Conservation (phyloP, 1,140 invertebrate species). For the Hesperophylax magnus region DNA sequence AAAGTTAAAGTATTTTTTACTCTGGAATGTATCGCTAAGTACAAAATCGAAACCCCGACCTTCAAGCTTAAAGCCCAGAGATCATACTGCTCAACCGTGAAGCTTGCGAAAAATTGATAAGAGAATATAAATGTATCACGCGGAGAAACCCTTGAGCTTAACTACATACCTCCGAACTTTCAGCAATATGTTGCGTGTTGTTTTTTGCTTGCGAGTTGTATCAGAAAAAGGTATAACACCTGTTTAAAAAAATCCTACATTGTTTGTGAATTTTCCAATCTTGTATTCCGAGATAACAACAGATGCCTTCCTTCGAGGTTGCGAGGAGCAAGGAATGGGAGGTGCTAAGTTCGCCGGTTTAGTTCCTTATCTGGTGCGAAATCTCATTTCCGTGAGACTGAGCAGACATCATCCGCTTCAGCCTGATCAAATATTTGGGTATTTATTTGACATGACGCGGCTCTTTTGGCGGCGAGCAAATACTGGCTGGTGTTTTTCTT, state of each 20-base stretch:
- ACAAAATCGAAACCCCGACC: too few species aligned
- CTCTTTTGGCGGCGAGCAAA: conserved; percentile 2
- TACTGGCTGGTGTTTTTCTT: not conserved
- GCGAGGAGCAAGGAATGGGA: not conserved
- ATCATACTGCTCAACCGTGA: too few species aligned
- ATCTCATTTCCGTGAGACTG: conserved; percentile 21
- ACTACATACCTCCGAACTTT: too few species aligned
- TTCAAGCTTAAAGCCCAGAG: too few species aligned
- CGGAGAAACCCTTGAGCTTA: too few species aligned
- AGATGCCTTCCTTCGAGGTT: not conserved
- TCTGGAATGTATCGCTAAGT: too few species aligned
- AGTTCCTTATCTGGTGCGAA: conserved; percentile 20
- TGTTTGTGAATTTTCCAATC: conserved; percentile 6
- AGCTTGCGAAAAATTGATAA: too few species aligned
- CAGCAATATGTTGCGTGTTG: too few species aligned
- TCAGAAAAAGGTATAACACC: conserved; percentile 1
- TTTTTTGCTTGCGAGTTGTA: not conserved
- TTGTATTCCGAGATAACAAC: not conserved
- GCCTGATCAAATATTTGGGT: conserved; percentile 22
- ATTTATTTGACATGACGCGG: conserved; percentile 18
- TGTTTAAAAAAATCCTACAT: not conserved
- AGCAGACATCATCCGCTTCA: conserved; percentile 5
- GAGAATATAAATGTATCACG: too few species aligned
- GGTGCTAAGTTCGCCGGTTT: not conserved
- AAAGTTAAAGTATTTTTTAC: too few species aligned